Conservation (phyloP, 2,113 vertebrate species). For the Pseudorectes ferrugineus region DNA sequence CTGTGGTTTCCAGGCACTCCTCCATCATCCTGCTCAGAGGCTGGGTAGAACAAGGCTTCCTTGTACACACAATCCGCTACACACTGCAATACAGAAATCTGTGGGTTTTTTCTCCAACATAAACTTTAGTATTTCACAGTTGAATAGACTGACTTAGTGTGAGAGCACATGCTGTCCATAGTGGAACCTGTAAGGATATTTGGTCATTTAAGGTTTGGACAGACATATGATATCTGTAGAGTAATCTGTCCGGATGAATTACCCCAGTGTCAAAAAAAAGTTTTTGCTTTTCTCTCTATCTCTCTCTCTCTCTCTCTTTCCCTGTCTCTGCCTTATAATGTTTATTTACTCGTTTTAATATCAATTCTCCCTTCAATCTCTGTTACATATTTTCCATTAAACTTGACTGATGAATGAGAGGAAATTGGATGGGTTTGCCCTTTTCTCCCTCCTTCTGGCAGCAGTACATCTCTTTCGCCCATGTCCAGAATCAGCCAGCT, state of each 20-base stretch:
- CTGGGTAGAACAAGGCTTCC: background rate
- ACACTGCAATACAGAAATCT: background rate
- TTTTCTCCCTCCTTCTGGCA: background rate
- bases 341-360: background rate
- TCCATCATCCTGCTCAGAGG: background rate
- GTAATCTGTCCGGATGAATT: background rate
- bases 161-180: background rate
- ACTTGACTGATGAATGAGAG: background rate
- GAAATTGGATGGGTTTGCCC: background rate
- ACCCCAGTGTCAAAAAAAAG: background rate
- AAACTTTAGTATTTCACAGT: background rate
- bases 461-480: background rate
- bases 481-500: background rate
- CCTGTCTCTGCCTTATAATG: accelerated
- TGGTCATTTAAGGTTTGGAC: background rate
- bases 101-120: background rate
- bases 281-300: background rate
- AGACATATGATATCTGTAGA: background rate
- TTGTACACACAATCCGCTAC: background rate
- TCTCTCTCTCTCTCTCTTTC: background rate
- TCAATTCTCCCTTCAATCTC: background rate
- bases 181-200: background rate
- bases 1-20: background rate
- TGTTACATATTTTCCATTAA: background rate
- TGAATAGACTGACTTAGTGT: background rate